Conservation (phyloP, 2,888 invertebrate species). For the Reticulitermes lucifugus region DNA sequence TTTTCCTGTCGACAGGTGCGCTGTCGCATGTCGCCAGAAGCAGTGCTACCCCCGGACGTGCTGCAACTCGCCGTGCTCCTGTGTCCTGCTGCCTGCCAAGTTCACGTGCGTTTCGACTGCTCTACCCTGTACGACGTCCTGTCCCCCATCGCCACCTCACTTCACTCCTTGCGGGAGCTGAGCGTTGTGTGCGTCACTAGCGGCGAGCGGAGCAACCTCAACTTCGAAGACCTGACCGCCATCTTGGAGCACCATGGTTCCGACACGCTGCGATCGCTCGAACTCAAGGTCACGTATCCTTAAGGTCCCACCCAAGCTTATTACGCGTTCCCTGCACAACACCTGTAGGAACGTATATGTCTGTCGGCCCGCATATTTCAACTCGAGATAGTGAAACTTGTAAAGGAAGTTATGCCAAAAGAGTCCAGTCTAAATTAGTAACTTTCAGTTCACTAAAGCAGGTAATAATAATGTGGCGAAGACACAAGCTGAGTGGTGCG, state of each 20-base stretch:
- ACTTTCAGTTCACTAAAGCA: too few species aligned
- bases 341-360: too few species aligned
- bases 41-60: conserved; percentile 57
- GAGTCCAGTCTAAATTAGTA: too few species aligned
- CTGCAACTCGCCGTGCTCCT: conserved; percentile 56
- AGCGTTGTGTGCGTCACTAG: conserved; percentile 59
- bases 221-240: conserved; percentile 57
- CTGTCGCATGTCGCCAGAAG: conserved; percentile 56
- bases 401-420: too few species aligned
- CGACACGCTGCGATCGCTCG: conserved; percentile 47
- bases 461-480: too few species aligned
- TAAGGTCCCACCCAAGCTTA: too few species aligned
- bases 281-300: conserved; percentile 52
- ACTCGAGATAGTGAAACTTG: too few species aligned
- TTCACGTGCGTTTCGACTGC: conserved; percentile 56
- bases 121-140: conserved; percentile 58
- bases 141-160: conserved; percentile 52
- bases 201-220: conserved; percentile 57
- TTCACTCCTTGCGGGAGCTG: conserved; percentile 54
- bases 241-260: conserved; percentile 56
- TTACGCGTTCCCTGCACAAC: too few species aligned
- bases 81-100: conserved; percentile 56
- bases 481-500: too few species aligned
- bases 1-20: conserved; percentile 53
- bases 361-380: too few species aligned